Base-by-base conservation (phyloP, 1,140 invertebrate genomes). In the Penaeus chinensis region DNA sequence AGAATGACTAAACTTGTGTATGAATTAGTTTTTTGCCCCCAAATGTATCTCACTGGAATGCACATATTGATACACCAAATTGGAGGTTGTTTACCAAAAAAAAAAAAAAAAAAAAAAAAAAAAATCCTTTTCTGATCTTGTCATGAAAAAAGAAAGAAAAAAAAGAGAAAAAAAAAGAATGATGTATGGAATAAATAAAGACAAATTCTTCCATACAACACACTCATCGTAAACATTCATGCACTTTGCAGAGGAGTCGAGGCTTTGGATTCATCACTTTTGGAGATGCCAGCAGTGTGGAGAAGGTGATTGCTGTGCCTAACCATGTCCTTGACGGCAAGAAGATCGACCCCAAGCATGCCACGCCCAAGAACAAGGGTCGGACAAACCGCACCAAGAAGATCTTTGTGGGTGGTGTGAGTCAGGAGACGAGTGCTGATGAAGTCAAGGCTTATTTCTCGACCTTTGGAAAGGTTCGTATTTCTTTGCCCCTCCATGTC, bases 201-300 rank as follows among this genome's bases (percentile, higher is more conserved):
- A 11, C 10, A 54, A 10, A 54, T 13, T 8, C 10, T 54, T 54
- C 47, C 47, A 54, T 54, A 54, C 47, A 54, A 69, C n/a, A 18
- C 66, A 24, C 27, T 69, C 16, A 69, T 20, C 66, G 7, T 18
- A 32, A 24, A 13, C 27, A 69, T 47, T 78, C n/a, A 27, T 82
- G 18, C 47, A 54, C 63, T 54, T 61, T 94, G 92, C 94, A 97
- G 96, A 95, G 96, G 92, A 97, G 96, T 94, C 95, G 97, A 91
- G 97, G 97, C 91, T 98, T 98, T 93, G 97, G 96, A 91, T 98
- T 98, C 93, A 97, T 98, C 91, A 97, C 96, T 91, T 98, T 98
- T 93, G 95, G 96, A 91, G 96, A 97, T 92, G 95, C 96, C 62
- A 94, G 95, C 88, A 96, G 96, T 91, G 97, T 97, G 83, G 96